phyloP scores from a whole-genome alignment of 2,797 vertebrate genomes.

The Poecilia picta region DNA sequence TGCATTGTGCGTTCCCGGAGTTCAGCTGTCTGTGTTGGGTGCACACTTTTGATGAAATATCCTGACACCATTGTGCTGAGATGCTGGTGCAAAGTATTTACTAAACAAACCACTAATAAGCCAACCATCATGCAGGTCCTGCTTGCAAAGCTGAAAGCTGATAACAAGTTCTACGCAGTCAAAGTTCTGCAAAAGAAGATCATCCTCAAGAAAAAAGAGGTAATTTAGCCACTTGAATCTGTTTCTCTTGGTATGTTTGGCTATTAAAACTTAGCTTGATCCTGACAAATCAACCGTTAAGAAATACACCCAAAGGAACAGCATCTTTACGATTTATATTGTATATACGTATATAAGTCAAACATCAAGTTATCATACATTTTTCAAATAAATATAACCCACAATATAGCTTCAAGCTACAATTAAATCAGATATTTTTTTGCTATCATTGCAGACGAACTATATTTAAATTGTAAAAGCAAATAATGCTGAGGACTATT shows the following conservation, averaged over 20 bases:
- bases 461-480: neutral
- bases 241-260: conserved; percentile 2
- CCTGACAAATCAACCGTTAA: neutral
- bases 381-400: neutral
- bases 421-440: neutral
- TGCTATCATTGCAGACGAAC: neutral
- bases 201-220: conserved; percentile 98
- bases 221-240: neutral
- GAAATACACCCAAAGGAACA: neutral
- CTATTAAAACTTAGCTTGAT: neutral
- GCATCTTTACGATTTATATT: neutral
- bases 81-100: conserved; percentile 58
- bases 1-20: conserved; percentile 57
- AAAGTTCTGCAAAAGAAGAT: conserved; percentile 98
- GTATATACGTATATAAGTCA: neutral
- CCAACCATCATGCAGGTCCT: conserved; percentile 86
- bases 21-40: conserved; percentile 38
- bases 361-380: neutral
- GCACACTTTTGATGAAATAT: conserved; percentile 28
- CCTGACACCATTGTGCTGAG: conserved; percentile 33
- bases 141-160: conserved; percentile 92
- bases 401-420: neutral
- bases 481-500: conserved; percentile 28
- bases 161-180: conserved; percentile 92
- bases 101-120: conserved; percentile 61